Evolutionary conservation across 1,140 invertebrate genomes (phyloP).

Genomic region (Ips nitidus): DNA sequence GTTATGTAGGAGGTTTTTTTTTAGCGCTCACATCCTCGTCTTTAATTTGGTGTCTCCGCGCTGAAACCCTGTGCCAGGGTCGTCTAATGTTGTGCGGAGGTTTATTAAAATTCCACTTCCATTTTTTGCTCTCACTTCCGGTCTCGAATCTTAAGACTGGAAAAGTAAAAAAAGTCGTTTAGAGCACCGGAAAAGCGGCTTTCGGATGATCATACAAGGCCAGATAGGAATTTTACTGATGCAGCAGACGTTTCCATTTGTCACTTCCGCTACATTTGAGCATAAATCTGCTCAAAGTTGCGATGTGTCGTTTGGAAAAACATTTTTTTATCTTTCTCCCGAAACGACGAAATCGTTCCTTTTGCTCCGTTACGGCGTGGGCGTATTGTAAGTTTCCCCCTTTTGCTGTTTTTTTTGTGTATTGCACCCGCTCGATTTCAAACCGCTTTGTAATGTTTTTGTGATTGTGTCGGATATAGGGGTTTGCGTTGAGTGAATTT

Average conservation of each 20-base stretch:
- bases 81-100: neutral
- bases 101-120: neutral
- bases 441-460: conserved; percentile 12
- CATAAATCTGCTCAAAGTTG: conserved; percentile 17
- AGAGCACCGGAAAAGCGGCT: conserved; percentile 8
- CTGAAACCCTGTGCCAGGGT: neutral
- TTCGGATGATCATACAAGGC: neutral
- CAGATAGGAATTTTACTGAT: conserved; percentile 9
- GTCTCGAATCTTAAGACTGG: neutral
- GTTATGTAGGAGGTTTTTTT: conserved; percentile 3
- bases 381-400: conserved; percentile 4
- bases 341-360: neutral
- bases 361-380: neutral
- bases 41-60: conserved; percentile 2
- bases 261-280: conserved; percentile 31
- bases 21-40: neutral
- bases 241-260: conserved; percentile 22
- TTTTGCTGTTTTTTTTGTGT: conserved; percentile 5
- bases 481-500: neutral
- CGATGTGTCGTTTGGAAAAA: conserved; percentile 10
- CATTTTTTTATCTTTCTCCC: conserved; percentile 11
- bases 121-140: neutral
- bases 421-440: conserved; percentile 8
- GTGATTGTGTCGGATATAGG: conserved; percentile 3
- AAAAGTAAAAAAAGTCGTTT: neutral